Evolutionary conservation across 2,113 vertebrate species (phyloP), one percentile per base, ranked within the genome.

Genomic region (Colinus virginianus): DNA sequence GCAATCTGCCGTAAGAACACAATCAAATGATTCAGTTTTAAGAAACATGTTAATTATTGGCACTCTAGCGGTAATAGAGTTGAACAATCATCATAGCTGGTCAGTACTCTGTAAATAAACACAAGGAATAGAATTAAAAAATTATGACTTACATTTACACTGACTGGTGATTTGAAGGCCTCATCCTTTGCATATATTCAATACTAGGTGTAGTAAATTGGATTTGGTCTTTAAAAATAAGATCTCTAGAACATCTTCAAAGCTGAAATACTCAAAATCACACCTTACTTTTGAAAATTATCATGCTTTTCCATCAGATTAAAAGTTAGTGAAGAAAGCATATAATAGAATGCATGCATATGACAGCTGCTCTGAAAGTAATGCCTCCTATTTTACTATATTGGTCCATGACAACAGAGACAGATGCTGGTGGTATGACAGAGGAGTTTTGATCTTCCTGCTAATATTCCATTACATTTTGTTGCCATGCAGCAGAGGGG

Each of bases 21-120:
- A 93, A 94, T 95, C 87, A 43, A 70, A 69, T 26, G 36, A 42
- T 91, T 96, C 63, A 26, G 40, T 84, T 96, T 88, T 84, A 51
- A 96, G 78, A 95, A 94, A 77, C 66, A 62, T 68, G 91, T 71
- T 84, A 58, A 58, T 87, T 7, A 8, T 63, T 95, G 85, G 91
- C 58, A 75, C 79, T 90, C 36, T 76, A 64, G 38, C 48, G 58
- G 36, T 84, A 88, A 81, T 78, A 43, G 45, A 81, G 34, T 93
- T 93, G 88, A 90, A 76, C 67, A 80, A 71, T 59, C 55, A 26
- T 87, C 66, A 36, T n/a, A 87, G 76, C 91, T 83, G 95, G 78
- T 68, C 75, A 90, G 71, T 18, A 19, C 16, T 80, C 61, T 56
- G 32, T 51, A 90, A 88, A 84, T 32, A 56, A 78, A 91, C 86